Percentiles rank a stretch among this genome's conserved stretches.
Evolutionary conservation across 1,140 invertebrate genomes (phyloP).

Genomic region (Phymorhynchus buccinoides): DNA sequence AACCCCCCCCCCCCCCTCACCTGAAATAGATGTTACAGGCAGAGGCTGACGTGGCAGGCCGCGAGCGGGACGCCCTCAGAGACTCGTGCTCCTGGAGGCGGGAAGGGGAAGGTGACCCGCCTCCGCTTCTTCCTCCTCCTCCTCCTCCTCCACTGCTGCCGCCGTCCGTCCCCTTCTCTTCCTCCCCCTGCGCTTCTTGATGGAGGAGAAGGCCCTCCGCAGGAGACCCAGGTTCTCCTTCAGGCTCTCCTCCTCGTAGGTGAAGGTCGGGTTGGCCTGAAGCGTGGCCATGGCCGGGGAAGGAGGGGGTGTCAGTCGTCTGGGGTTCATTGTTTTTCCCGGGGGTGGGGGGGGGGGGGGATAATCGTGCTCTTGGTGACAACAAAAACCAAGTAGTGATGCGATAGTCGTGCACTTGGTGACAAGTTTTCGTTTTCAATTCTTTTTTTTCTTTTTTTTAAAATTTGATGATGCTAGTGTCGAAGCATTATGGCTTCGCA

Average conservation of each 20-base stretch:
- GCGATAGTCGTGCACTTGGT: too few relatives aligned
- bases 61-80: slow-evolving; percentile 29
- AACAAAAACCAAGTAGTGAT: too few relatives aligned
- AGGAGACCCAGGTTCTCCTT: slow-evolving; percentile 47
- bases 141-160: not conserved
- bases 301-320: slow-evolving; percentile 19
- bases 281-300: slow-evolving; percentile 28
- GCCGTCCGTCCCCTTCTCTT: too few relatives aligned
- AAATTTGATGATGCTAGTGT: too few relatives aligned
- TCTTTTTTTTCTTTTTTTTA: too few relatives aligned
- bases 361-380: too few relatives aligned
- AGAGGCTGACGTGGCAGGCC: not conserved
- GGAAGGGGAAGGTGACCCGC: slow-evolving; percentile 17
- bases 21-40: slow-evolving; percentile 20
- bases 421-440: too few relatives aligned
- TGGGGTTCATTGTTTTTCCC: not conserved
- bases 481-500: too few relatives aligned
- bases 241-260: slow-evolving; percentile 38
- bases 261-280: slow-evolving; percentile 24
- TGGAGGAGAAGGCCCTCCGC: slow-evolving; percentile 46
- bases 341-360: not conserved
- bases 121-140: too few relatives aligned
- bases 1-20: not conserved
- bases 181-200: slow-evolving; percentile 40
- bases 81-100: slow-evolving; percentile 33